Evolutionary conservation across 1,140 invertebrate genomes (phyloP).

Genomic region (Antheraea pernyi): DNA sequence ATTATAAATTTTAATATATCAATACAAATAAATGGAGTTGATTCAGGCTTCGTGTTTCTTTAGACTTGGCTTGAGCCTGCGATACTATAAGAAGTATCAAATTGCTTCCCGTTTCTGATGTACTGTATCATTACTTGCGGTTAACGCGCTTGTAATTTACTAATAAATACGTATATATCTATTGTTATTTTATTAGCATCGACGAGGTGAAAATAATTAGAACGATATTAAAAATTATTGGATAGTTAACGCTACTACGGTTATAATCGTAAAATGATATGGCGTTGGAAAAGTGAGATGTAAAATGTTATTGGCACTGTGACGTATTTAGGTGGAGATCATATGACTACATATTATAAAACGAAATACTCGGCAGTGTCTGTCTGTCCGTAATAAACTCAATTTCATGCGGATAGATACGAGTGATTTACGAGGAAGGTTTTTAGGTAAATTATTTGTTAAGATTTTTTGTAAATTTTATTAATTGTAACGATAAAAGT

Average conservation of each 20-base stretch:
- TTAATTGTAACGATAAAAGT: too few species aligned
- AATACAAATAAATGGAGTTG: too few species aligned
- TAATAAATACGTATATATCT: background rate
- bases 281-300: conserved; percentile 28
- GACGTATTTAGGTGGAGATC: conserved; percentile 24
- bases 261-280: conserved; percentile 15
- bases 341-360: too few species aligned
- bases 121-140: background rate
- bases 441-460: too few species aligned
- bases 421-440: too few species aligned
- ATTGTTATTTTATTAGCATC: background rate
- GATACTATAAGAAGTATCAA: background rate
- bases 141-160: background rate
- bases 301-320: conserved; percentile 37
- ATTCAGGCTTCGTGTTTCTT: background rate
- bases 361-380: too few species aligned
- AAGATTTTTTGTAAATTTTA: too few species aligned
- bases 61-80: background rate
- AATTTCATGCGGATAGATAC: too few species aligned
- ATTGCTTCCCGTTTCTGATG: conserved; percentile 10
- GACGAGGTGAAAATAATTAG: background rate
- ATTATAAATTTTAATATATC: too few species aligned
- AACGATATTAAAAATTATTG: conserved; percentile 6
- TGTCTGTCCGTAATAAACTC: too few species aligned
- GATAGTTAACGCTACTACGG: conserved; percentile 15